phyloP scores from a whole-genome alignment of 35 echinoderm and acorn worm species.

The Holothuria glaberrima region DNA sequence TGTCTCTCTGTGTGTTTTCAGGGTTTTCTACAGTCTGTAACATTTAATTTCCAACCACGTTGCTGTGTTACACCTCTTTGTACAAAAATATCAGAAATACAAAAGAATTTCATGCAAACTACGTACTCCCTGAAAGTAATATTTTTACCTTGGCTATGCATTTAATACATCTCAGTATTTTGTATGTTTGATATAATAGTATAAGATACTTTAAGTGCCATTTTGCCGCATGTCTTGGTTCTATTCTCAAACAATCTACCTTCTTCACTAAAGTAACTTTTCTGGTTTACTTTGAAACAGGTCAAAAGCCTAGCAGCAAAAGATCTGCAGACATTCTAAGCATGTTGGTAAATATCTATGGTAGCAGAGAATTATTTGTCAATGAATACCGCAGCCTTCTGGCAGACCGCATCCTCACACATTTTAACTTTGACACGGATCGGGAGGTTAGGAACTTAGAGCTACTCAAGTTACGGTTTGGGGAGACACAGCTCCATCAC shows the following conservation, averaged over 20 bases:
- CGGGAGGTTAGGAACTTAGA: conserved; percentile 92
- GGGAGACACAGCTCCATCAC: conserved; percentile 93
- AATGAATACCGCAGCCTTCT: conserved; percentile 95
- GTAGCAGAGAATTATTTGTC: conserved; percentile 87
- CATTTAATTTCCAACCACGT: no score
- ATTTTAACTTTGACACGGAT: conserved; percentile 95
- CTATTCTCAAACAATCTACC: neutral
- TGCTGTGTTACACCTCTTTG: no score
- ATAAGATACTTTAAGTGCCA: no score
- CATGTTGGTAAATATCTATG: conserved; percentile 94
- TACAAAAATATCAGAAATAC: no score
- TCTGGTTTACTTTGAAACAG: conserved; percentile 18
- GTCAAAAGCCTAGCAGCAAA: conserved; percentile 80
- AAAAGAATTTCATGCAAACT: no score
- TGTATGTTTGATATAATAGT: no score
- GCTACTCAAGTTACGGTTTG: conserved; percentile 90
- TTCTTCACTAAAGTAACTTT: neutral
- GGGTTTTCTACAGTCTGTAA: no score
- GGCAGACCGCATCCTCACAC: conserved; percentile 87
- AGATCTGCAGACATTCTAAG: conserved; percentile 96
- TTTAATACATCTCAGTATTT: no score
- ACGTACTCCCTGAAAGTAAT: no score
- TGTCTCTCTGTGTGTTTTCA: no score
- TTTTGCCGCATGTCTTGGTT: neutral
- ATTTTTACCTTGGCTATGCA: no score